Base-by-base conservation (phyloP, 1,140 invertebrate genomes). In the Cecropterus lyciades region DNA sequence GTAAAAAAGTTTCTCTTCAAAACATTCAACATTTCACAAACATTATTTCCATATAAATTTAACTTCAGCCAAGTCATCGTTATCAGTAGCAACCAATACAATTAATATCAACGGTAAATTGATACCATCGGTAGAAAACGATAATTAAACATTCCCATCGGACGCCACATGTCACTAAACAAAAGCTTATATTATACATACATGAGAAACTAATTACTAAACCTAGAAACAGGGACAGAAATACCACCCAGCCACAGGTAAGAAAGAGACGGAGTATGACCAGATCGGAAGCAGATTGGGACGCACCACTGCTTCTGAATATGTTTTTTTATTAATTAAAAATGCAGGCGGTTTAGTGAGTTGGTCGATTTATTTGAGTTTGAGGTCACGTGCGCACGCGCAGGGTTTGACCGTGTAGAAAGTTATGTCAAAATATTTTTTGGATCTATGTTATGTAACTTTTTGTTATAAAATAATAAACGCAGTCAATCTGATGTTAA, bases 241-340 rank as follows among this genome's bases (percentile, higher is more conserved):
- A 65, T 65, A 67, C 0, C 60, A 15, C 14, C 0, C 10, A 52
- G 8, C 0, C 3, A 10, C 11, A 14, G 45, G 77, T 57, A 40
- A 10, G 73, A 85, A 43, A 45, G 74, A 59, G 76, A 81, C 30
- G 45, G 62, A 55, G 52, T 40, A 55, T 27, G 30, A 59, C 37
- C 67, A 81, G 86, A 87, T 89, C 79, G 87, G 87, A 89, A 89
- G 74, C 77, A 66, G 87, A 89, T 89, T 87, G 84, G 70, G 46
- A 82, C 79, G 85, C 82, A 69, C 84, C 80, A 89, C 78, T 80
- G 87, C 80, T 33, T 65, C 80, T 84, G 80, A 89, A 89, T n/a
- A n/a, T 80, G 73, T 77, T 80, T 87, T 86, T 89, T 87, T 83
- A 80, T 77, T 86, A 89, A 87, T 89, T 87, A 87, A 89, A 88